These are phyloP conservation scores for Patella caerulea DNA, from an alignment of 2,888 invertebrate genomes.

Conservation along the genomic window DNA sequence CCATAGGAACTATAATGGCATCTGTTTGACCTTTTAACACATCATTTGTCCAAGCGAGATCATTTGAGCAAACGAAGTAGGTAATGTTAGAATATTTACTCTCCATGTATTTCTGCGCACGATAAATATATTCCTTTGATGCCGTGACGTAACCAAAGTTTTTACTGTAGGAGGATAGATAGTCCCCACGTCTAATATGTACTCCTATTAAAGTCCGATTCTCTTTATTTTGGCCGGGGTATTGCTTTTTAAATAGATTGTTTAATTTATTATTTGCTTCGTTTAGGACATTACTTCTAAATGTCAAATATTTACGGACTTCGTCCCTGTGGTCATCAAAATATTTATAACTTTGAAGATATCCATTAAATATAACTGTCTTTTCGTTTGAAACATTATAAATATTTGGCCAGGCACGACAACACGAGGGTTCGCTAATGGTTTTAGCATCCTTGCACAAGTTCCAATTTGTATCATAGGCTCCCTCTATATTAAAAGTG, in stretches of 20 bases:
- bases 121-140: slow-evolving; percentile 34
- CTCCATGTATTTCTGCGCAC: slow-evolving; percentile 41
- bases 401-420: neutral
- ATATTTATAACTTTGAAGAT: slow-evolving; percentile 12
- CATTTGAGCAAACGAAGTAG: slow-evolving; percentile 44
- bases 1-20: slow-evolving; percentile 32
- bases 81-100: slow-evolving; percentile 33
- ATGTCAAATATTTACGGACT: neutral
- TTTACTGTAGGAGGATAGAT: neutral
- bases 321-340: neutral
- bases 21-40: slow-evolving; percentile 31
- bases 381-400: neutral
- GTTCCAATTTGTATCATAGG: neutral
- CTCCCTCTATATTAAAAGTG: neutral
- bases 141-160: slow-evolving; percentile 38
- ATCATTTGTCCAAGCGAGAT: slow-evolving; percentile 37
- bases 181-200: slow-evolving; percentile 23
- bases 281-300: neutral
- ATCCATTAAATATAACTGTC: neutral
- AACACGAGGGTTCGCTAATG: neutral
- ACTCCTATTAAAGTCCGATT: slow-evolving; percentile 21
- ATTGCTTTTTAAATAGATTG: neutral
- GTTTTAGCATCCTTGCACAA: neutral
- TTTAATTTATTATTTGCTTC: neutral
- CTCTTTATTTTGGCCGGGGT: neutral